Conservation (phyloP, 2,113 vertebrate genomes). For the Naja naja region DNA sequence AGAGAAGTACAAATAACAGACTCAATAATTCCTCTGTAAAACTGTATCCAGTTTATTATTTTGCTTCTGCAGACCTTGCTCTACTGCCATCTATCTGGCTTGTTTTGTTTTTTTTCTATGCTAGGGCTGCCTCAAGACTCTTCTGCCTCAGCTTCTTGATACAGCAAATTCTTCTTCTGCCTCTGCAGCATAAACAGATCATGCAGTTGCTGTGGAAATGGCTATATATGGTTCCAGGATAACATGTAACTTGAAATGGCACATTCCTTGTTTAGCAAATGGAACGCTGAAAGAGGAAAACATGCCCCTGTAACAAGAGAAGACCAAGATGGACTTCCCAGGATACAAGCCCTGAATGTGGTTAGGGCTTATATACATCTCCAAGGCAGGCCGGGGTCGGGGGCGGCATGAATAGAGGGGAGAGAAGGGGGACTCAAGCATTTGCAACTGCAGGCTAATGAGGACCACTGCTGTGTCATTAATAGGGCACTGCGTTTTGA, state of each 20-base stretch:
- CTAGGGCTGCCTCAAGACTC: not conserved
- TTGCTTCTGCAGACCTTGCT: not conserved
- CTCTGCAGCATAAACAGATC: not conserved
- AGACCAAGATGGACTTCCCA: not conserved
- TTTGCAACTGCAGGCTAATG: not conserved
- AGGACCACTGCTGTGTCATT: not conserved
- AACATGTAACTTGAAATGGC: not conserved
- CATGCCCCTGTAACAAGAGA: not conserved
- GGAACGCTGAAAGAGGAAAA: not conserved
- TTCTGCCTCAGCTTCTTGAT: not conserved
- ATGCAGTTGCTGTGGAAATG: not conserved
- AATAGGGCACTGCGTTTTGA: not conserved
- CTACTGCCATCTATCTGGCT: not conserved
- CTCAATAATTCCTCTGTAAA: not conserved
- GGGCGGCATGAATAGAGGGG: rapidly evolving
- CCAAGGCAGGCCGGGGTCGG: no score
- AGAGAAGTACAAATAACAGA: not conserved
- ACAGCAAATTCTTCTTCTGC: not conserved
- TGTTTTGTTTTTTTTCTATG: not conserved
- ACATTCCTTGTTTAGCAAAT: not conserved
- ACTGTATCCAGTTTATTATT: not conserved
- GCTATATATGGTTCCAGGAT: not conserved
- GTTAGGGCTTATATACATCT: not conserved
- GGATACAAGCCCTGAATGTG: not conserved
- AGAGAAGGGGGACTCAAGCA: not conserved